Evolutionary conservation across 2,888 invertebrate species (phyloP), one percentile per base, ranked within the genome.

Genomic region (Ennomos fuscantarius): DNA sequence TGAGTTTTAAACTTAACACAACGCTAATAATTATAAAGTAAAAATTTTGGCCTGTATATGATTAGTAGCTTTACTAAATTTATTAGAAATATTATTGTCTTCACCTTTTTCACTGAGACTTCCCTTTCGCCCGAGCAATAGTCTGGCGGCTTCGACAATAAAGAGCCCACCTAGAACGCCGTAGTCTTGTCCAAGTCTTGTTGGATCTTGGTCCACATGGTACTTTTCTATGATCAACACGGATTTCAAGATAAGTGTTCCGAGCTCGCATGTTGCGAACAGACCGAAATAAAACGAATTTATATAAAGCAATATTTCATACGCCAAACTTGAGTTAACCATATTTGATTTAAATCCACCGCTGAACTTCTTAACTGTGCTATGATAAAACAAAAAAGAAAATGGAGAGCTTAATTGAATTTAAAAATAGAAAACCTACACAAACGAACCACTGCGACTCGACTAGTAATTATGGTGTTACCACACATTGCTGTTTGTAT

Each of bases 221-320:
- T 89, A 86, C 57, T 81, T 84, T 8, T 79, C 79, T 56, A 76
- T 81, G 60, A 91, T 93, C 85, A 96, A 94, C 69, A 95, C 94
- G 65, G 95, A 95, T 87, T 97, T 97, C 70, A 97, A 93, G 55
- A 96, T 93, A 70, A 95, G 94, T 85, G 97, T 96, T 61, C 95
- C 95, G 66, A 96, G 88, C 88, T 97, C 97, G 84, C 96, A 96
- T 62, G 95, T 94, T 46, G 96, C 95, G 84, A 97, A 97, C 90
- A 97, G 95, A 76, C 96, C 96, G 79, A 97, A 97, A 87, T 97
- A 97, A 93, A 96, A 97, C 31, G 96, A 96, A 91, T 97, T 97
- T 69, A 97, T 93, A 85, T 97, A 97, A 74, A 97, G 93, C 49
- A 97, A 92, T 80, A 97, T 96, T 92, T 97, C 97, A 74, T 96